phyloP scores from a whole-genome alignment of 2,113 vertebrate genomes.

The Mormyrus iriodes region DNA sequence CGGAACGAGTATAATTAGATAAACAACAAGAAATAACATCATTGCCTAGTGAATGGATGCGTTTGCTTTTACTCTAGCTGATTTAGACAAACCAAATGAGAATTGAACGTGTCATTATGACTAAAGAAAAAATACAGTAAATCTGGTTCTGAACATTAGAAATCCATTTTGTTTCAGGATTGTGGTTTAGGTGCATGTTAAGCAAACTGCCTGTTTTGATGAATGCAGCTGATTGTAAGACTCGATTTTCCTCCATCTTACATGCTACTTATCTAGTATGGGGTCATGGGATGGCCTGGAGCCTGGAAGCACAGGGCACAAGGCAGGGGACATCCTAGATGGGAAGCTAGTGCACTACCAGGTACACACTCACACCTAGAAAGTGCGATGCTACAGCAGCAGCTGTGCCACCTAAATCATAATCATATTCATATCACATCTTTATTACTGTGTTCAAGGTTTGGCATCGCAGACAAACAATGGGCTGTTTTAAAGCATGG shows the following conservation, averaged over 20 bases:
- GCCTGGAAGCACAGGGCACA: not conserved
- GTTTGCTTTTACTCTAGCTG: slow-evolving; percentile 13
- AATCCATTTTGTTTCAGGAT: not conserved
- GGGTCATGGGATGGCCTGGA: not conserved
- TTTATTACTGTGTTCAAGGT: not conserved
- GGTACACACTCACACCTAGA: not conserved
- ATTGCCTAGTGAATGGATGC: not conserved
- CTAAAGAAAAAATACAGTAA: not conserved
- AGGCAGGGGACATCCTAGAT: not conserved
- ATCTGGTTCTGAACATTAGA: not conserved
- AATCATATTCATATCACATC: not conserved
- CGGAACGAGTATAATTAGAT: not conserved
- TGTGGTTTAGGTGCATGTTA: not conserved
- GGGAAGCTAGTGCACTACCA: not conserved
- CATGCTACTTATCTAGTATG: not conserved
- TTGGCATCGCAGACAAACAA: not conserved
- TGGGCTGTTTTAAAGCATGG: not conserved
- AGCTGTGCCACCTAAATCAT: not conserved
- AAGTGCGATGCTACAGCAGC: not conserved
- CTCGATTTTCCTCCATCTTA: not conserved
- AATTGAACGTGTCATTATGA: not conserved
- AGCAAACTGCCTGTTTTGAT: not conserved
- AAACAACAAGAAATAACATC: not conserved
- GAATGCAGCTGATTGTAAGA: not conserved
- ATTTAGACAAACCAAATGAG: slow-evolving; percentile 13